Percentiles rank a stretch among this genome's conserved stretches.
Conservation (phyloP, 2,797 vertebrate genomes). For the Thalassophryne amazonica region DNA sequence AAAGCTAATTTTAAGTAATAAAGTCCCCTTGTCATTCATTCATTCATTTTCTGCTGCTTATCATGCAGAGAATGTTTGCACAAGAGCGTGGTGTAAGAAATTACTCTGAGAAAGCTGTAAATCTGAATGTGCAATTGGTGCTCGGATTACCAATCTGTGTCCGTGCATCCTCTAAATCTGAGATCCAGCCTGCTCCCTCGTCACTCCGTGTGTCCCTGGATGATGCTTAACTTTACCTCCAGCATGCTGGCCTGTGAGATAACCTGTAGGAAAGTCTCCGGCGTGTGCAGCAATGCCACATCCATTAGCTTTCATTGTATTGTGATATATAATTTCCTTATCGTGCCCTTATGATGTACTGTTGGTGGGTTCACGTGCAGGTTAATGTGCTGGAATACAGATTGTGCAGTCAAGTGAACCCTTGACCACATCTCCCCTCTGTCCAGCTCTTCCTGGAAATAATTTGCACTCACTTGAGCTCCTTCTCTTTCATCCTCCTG, state of each 20-base stretch:
- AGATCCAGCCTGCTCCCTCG: conserved; percentile 2
- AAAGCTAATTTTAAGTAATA: too few relatives aligned
- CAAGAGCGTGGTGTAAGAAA: too few relatives aligned
- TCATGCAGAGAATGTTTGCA: too few relatives aligned
- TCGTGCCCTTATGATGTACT: conserved; percentile 26
- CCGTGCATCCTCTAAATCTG: conserved; percentile 1
- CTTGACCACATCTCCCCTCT: conserved; percentile 44
- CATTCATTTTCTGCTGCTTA: too few relatives aligned
- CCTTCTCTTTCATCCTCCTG: conserved; percentile 13
- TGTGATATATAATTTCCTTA: conserved; percentile 44
- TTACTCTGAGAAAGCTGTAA: too few relatives aligned
- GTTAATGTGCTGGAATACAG: conserved; percentile 45
- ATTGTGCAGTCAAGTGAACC: conserved; percentile 49
- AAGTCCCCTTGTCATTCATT: too few relatives aligned
- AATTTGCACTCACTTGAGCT: conserved; percentile 50
- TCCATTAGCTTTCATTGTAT: conserved; percentile 13
- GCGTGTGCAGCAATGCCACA: conserved; percentile 3
- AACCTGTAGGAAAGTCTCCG: not conserved
- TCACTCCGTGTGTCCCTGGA: not conserved
- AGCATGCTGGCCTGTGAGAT: not conserved
- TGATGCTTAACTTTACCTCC: not conserved
- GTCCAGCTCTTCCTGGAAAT: conserved; percentile 36
- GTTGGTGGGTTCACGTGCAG: conserved; percentile 40
- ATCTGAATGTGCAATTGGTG: too few relatives aligned
- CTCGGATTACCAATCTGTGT: too few relatives aligned